Base-by-base conservation (phyloP, 2,113 vertebrate species). In the Chloroceryle aenea region DNA sequence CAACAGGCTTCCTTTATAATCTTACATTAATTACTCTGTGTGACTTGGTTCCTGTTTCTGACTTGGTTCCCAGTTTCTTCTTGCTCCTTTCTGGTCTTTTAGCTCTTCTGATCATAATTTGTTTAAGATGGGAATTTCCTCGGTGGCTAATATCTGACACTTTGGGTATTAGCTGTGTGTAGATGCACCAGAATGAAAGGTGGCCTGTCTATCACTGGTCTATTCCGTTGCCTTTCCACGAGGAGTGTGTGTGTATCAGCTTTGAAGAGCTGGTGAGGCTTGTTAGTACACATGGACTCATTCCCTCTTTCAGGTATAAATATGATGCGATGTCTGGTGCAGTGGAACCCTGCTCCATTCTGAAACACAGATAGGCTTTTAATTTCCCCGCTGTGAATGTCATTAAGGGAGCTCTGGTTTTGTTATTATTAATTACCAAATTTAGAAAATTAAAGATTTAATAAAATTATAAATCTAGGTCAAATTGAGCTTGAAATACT, bases 401-500 rank as follows among this genome's bases (percentile, higher is more conserved):
- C 58, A 38, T 76, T 89, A 88, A 72, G 2, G 2, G 16, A 68
- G 19, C 10, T 93, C 50, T 47, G 58, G 18, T 38, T 91, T 90
- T 90, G 50, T 79, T 90, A 85, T 93, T 87, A 72, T 75, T 87
- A 78, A 91, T 87, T 78, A 55, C 32, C 36, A 74, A 83, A 78
- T 91, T 62, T 83, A 87, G 52, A 81, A 94, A 93, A 67, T 50
- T 55, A 87, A 79, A 91, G 48, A 72, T 47, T 74, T 88, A 94
- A 77, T 82, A 90, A 96, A 96, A 93, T 59, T n/a, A 72, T 84
- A 95, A 90, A 93, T 89, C 74, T 69, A 72, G 48, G 85, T 94
- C 52, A 93, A 90, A 90, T 14, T 43, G 52, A 87, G 69, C 87
- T 93, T 56, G 74, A 88, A 94, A 82, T 50, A 48, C 62, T 80